Evolutionary conservation across 1,140 invertebrate species (phyloP).

Genomic region (Schlechtendalia chinensis): DNA sequence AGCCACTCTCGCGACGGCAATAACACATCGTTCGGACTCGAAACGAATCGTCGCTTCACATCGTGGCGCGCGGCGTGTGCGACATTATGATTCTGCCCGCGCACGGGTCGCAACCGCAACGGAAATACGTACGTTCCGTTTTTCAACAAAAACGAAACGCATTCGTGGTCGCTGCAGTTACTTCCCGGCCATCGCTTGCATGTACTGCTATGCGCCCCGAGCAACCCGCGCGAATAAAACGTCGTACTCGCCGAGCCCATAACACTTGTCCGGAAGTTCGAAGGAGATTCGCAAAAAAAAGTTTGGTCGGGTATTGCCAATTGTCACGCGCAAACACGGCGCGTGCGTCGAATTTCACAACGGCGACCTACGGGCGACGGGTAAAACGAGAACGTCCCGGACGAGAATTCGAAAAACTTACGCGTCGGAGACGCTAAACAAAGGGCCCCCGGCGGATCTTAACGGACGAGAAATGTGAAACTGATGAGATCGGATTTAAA

Average conservation of each 20-base stretch:
- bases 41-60: too few relatives aligned
- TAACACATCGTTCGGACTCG: not conserved
- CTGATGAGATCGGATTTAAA: constrained; percentile 44
- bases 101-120: too few relatives aligned
- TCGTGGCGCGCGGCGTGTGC: too few relatives aligned
- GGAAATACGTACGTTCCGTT: too few relatives aligned
- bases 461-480: constrained; percentile 34
- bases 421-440: constrained; percentile 10
- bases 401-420: constrained; percentile 29
- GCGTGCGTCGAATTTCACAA: constrained; percentile 35
- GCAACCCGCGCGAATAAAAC: not conserved
- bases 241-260: not conserved
- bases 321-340: not conserved
- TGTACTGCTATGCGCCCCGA: too few relatives aligned
- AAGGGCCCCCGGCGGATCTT: constrained; percentile 24
- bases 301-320: not conserved
- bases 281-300: constrained; percentile 27
- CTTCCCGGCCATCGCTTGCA: too few relatives aligned
- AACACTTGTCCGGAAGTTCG: not conserved
- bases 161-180: too few relatives aligned
- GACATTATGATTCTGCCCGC: too few relatives aligned
- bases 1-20: not conserved
- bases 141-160: too few relatives aligned
- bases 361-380: not conserved
- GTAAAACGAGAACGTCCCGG: constrained; percentile 31